Base-by-base conservation (phyloP, 2,888 invertebrate species). In the Ophraella communa region DNA sequence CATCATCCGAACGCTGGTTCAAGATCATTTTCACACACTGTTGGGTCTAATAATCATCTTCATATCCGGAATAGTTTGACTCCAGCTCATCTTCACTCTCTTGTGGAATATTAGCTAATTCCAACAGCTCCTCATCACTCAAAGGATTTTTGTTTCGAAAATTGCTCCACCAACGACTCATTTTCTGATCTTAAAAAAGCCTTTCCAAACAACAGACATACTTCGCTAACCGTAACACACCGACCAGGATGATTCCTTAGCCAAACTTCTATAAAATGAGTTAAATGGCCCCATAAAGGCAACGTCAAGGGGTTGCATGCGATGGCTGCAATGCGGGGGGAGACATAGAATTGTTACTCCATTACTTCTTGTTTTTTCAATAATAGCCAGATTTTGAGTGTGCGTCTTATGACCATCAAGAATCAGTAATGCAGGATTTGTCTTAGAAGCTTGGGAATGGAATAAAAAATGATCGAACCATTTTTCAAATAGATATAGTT, bases 291-390 rank as follows among this genome's bases (percentile, higher is more conserved):
- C n/a, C n/a, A n/a, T n/a, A n/a, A n/a, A n/a, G n/a, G n/a, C n/a
- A n/a, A n/a, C n/a, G n/a, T n/a, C n/a, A n/a, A n/a, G n/a, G n/a
- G n/a, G n/a, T n/a, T n/a, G n/a, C n/a, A n/a, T n/a, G n/a, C n/a
- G n/a, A n/a, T n/a, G n/a, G n/a, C n/a, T n/a, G n/a, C n/a, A n/a
- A n/a, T n/a, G n/a, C n/a, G n/a, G n/a, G n/a, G n/a, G n/a, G 27
- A 77, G 56, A 52, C 75, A 76, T n/a, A 79, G 56, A 20, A 80
- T 65, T 30, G 74, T 71, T 10, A 77, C 73, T 11, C 74, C 71
- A 62, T 77, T 67, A 39, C 74, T 68, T 39, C 76, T 62, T 21
- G 75, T 75, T 54, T 62, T 73, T 44, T 76, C 71, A 20, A 80
- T 74, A 1, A 77, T 45, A 23, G 72, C 68, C 17, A 77, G 42